A percentile compares a stretch with the other conserved stretches of the same genome.
Evolutionary conservation across 2,113 vertebrate genomes (phyloP).

Genomic region (Siphamia tubifer): DNA sequence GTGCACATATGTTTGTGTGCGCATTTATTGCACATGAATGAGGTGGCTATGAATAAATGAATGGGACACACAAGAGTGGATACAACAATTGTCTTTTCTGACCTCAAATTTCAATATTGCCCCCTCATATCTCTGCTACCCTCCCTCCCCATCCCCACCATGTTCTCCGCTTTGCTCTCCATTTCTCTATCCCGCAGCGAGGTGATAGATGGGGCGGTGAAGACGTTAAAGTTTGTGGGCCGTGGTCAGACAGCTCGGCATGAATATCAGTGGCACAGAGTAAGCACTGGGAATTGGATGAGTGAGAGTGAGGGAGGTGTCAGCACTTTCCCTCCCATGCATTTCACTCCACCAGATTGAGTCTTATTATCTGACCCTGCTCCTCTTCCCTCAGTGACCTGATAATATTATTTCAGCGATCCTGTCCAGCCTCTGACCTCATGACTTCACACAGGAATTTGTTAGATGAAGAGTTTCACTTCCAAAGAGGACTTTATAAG

Average conservation of each 20-base stretch:
- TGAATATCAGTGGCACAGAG: conserved; percentile 69
- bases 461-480: conserved; percentile 46
- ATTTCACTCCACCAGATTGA: conserved; percentile 72
- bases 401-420: conserved; percentile 78
- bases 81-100: conserved; percentile 69
- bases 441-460: conserved; percentile 56
- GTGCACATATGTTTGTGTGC: conserved; percentile 23
- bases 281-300: conserved; percentile 68
- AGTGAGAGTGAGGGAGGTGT: conserved; percentile 60
- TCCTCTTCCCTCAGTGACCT: conserved; percentile 67
- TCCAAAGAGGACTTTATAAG: conserved; percentile 23
- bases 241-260: conserved; percentile 71
- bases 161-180: conserved; percentile 9
- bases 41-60: conserved; percentile 58
- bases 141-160: not conserved
- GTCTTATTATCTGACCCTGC: conserved; percentile 76
- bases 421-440: conserved; percentile 69
- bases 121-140: conserved; percentile 3
- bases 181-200: conserved; percentile 59
- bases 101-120: conserved; percentile 72
- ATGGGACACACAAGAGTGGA: conserved; percentile 58
- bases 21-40: conserved; percentile 36
- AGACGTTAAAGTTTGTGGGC: conserved; percentile 80
- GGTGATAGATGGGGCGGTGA: conserved; percentile 68
- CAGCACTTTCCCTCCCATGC: conserved; percentile 76